Percentiles rank a stretch among this genome's conserved stretches.
phyloP scores from a whole-genome alignment of 2,797 vertebrate species.

The Holocentrus rufus region DNA sequence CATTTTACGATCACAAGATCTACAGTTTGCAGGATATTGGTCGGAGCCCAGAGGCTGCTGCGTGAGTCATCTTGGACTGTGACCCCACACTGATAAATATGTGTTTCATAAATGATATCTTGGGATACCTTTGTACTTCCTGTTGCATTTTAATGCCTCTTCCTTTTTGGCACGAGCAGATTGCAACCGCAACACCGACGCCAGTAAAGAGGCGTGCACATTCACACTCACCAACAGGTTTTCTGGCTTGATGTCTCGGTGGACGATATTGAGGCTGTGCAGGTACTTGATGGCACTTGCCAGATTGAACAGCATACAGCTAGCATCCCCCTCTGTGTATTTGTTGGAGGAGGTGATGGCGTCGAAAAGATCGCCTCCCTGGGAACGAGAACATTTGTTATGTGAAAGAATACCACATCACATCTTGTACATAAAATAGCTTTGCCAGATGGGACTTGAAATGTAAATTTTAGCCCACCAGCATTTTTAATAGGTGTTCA shows the following conservation, averaged over 20 bases:
- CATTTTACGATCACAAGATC: no score
- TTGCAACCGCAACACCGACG: background rate
- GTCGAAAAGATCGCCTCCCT: constrained; percentile 98
- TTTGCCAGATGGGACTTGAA: background rate
- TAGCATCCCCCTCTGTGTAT: constrained; percentile 95
- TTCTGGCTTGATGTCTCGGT: constrained; percentile 98
- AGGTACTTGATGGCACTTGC: constrained; percentile 97
- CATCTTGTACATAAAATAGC: background rate
- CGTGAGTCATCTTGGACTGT: no score
- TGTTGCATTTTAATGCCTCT: no score
- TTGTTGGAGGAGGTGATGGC: constrained; percentile 97
- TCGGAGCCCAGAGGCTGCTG: no score
- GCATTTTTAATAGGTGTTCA: background rate
- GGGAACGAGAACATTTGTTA: constrained; percentile 48
- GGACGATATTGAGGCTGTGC: constrained; percentile 94
- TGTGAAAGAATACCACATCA: background rate
- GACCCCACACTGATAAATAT: background rate
- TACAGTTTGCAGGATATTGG: no score
- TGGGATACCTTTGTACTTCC: no score
- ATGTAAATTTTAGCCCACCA: background rate
- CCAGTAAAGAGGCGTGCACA: background rate
- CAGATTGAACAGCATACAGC: constrained; percentile 96
- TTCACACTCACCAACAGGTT: constrained; percentile 91
- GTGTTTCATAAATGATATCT: no score
- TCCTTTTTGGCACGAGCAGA: no score